phyloP scores from a whole-genome alignment of 2,797 vertebrate species.

The Phrynocephalus forsythii region DNA sequence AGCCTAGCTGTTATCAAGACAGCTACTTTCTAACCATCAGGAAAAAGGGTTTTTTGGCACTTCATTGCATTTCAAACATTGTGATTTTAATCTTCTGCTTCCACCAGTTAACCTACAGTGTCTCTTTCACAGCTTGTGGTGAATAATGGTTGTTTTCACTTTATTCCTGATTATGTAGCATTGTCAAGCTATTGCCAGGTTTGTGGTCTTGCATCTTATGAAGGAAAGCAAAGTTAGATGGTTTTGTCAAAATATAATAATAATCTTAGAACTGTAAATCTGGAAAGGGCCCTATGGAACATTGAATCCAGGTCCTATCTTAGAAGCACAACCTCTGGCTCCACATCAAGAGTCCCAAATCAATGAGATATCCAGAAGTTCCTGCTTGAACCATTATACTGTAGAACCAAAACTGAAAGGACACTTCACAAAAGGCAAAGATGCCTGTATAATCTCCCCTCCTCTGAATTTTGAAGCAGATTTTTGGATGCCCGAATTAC shows the following conservation, averaged over 20 bases:
- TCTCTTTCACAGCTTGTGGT: background rate
- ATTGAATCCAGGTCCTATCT: no score
- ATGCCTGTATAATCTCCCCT: no score
- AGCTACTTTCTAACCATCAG: background rate
- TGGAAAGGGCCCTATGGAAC: background rate
- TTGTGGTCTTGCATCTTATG: background rate
- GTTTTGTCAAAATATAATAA: background rate
- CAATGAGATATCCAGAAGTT: no score
- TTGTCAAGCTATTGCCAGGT: background rate
- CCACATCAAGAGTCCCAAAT: no score
- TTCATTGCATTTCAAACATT: no score
- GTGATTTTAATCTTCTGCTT: background rate
- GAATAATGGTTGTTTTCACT: background rate
- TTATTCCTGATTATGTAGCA: no score
- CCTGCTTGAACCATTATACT: no score
- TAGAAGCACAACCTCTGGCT: no score
- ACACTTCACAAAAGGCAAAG: background rate
- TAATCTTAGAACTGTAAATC: background rate
- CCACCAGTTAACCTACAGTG: background rate
- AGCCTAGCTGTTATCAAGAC: background rate
- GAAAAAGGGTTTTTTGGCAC: background rate
- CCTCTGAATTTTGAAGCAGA: background rate
- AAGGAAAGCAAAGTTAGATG: background rate
- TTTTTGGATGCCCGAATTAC: background rate
- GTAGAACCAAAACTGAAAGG: no score